phyloP scores from a whole-genome alignment of 2,888 invertebrate species.

The Euphydryas editha region DNA sequence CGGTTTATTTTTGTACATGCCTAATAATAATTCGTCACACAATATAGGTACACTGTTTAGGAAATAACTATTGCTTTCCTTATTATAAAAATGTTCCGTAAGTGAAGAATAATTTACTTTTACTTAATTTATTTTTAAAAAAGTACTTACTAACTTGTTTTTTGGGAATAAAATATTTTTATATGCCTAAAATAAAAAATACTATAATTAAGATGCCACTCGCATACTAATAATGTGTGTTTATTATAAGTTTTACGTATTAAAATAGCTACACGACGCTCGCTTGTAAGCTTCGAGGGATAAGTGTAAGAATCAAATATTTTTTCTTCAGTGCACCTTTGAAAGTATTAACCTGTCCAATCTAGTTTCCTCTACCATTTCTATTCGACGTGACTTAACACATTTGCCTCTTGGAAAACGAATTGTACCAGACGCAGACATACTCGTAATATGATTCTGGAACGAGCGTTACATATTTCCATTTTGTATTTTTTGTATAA shows the following conservation, averaged over 20 bases:
- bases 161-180: too few relatives aligned
- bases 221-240: too few relatives aligned
- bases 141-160: too few relatives aligned
- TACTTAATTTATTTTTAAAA: too few relatives aligned
- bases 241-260: too few relatives aligned
- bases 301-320: conserved; percentile 1
- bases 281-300: conserved; percentile 19
- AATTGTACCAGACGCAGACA: conserved; percentile 29
- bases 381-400: conserved; percentile 26
- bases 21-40: conserved; percentile 26
- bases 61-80: too few relatives aligned
- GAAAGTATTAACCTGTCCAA: conserved; percentile 25
- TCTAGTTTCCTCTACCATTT: conserved; percentile 22
- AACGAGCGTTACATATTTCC: conserved; percentile 39
- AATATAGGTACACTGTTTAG: conserved; percentile 23
- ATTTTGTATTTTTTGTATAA: conserved; percentile 30
- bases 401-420: conserved; percentile 25
- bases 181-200: too few relatives aligned
- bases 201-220: too few relatives aligned
- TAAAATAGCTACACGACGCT: neutral
- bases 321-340: conserved; percentile 16
- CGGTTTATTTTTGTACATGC: conserved; percentile 24
- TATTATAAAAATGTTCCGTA: too few relatives aligned
- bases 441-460: conserved; percentile 27
- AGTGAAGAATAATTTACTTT: too few relatives aligned